Conservation (phyloP, 2,113 vertebrate genomes). For the Anthoscopus minutus region DNA sequence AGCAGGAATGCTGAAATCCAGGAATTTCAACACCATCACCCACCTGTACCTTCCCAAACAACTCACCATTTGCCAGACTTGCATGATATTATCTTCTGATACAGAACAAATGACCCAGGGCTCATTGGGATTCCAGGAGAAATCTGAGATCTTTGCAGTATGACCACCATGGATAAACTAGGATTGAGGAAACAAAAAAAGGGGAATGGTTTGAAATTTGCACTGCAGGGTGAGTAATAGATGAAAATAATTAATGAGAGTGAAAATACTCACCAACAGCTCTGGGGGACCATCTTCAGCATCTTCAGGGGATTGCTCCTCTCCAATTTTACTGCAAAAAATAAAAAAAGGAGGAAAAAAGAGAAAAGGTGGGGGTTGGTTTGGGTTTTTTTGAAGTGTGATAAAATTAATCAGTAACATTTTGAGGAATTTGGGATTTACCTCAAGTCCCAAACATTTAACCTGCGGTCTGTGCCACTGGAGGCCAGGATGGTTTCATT, state of each 20-base stretch:
- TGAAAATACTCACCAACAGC: slow-evolving; percentile 80
- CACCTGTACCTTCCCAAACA: background rate
- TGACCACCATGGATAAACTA: slow-evolving; percentile 98
- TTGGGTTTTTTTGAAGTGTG: background rate
- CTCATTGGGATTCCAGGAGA: slow-evolving; percentile 99
- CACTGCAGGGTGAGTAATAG: rapidly evolving
- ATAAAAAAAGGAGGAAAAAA: background rate
- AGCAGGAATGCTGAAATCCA: background rate
- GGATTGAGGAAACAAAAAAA: background rate
- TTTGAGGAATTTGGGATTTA: slow-evolving; percentile 24
- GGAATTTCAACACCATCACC: background rate
- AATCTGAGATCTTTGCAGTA: slow-evolving; percentile 97
- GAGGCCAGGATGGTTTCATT: slow-evolving; percentile 98
- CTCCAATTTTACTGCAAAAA: slow-evolving; percentile 89
- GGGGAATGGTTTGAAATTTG: background rate
- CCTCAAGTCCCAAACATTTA: slow-evolving; percentile 98
- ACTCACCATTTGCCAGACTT: slow-evolving; percentile 98
- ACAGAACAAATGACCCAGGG: slow-evolving; percentile 99
- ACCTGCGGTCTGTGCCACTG: slow-evolving; percentile 93
- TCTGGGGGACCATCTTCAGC: slow-evolving; percentile 98
- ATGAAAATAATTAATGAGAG: background rate
- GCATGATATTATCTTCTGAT: slow-evolving; percentile 99
- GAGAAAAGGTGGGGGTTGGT: background rate
- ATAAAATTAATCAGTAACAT: rapidly evolving
- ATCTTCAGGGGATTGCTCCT: slow-evolving; percentile 96